These are phyloP conservation scores for Drosophila tripunctata DNA, from an alignment of 2,888 invertebrate genomes.

Conservation along the genomic window DNA sequence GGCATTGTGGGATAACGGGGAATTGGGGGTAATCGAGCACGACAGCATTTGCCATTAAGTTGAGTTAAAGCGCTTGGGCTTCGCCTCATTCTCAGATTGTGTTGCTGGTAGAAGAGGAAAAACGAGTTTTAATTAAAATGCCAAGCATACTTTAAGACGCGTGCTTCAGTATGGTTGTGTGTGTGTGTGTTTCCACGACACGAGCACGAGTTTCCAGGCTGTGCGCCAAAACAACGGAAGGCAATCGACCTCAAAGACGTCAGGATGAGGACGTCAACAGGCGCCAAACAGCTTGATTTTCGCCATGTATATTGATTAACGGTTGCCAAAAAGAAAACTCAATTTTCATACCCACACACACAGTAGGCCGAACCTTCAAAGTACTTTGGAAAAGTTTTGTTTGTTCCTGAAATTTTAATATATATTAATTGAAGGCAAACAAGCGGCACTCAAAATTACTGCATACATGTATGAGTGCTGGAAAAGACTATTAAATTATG, in stretches of 20 bases:
- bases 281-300: conserved; percentile 18
- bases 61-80: conserved; percentile 60
- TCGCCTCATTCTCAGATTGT: conserved; percentile 2
- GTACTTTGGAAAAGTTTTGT: conserved; percentile 20
- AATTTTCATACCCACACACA: conserved; percentile 20
- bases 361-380: conserved; percentile 12
- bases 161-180: conserved; percentile 2
- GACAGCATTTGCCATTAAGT: conserved; percentile 74
- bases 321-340: conserved; percentile 24
- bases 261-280: conserved; percentile 7
- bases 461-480: background rate
- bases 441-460: background rate
- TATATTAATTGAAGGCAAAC: conserved; percentile 30
- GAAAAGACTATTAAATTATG: background rate
- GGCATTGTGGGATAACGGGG: background rate
- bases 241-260: conserved; percentile 46
- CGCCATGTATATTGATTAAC: conserved; percentile 41
- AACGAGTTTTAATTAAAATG: conserved; percentile 71
- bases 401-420: conserved; percentile 33
- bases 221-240: conserved; percentile 8
- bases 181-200: background rate
- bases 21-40: conserved; percentile 65
- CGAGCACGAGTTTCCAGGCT: conserved; percentile 1
- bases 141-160: conserved; percentile 65
- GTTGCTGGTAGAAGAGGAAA: conserved; percentile 11